Evolutionary conservation across 2,888 invertebrate genomes (phyloP).

Genomic region (Clitarchus hookeri): DNA sequence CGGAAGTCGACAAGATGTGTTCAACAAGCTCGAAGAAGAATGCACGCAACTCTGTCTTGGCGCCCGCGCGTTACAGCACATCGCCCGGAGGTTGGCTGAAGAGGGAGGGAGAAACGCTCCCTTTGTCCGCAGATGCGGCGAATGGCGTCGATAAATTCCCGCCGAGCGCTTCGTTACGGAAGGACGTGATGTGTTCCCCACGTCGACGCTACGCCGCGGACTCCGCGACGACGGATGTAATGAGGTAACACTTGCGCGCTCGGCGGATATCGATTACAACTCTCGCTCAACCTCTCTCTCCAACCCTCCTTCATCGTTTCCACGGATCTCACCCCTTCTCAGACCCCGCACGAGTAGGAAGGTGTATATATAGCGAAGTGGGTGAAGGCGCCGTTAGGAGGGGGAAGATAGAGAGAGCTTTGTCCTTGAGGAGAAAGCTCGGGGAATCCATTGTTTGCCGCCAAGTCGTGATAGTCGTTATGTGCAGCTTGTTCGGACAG

Average conservation of each 20-base stretch:
- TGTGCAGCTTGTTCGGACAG: conserved; percentile 26
- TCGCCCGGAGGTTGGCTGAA: neutral
- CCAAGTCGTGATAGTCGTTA: conserved; percentile 17
- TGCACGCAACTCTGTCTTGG: too few relatives aligned
- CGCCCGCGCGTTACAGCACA: too few relatives aligned
- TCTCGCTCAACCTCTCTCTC: neutral
- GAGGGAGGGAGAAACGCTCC: neutral
- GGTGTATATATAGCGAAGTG: neutral
- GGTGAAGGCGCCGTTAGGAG: neutral
- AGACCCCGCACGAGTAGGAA: neutral
- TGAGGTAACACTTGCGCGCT: neutral
- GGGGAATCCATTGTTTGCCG: neutral
- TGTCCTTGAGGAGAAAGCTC: conserved; percentile 4
- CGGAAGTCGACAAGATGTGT: too few relatives aligned
- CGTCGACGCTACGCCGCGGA: too few relatives aligned
- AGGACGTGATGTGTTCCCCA: neutral
- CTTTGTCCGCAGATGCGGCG: conserved; percentile 2
- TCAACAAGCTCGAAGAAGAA: too few relatives aligned
- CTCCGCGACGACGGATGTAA: neutral
- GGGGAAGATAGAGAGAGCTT: conserved; percentile 3
- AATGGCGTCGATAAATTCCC: conserved; percentile 5
- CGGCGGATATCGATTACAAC: conserved; percentile 10
- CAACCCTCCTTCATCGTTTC: neutral
- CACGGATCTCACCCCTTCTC: neutral
- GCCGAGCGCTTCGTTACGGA: neutral